Percentiles rank a stretch among this genome's conserved stretches.
Evolutionary conservation across 2,888 invertebrate species (phyloP).

Genomic region (Phasia obesa): DNA sequence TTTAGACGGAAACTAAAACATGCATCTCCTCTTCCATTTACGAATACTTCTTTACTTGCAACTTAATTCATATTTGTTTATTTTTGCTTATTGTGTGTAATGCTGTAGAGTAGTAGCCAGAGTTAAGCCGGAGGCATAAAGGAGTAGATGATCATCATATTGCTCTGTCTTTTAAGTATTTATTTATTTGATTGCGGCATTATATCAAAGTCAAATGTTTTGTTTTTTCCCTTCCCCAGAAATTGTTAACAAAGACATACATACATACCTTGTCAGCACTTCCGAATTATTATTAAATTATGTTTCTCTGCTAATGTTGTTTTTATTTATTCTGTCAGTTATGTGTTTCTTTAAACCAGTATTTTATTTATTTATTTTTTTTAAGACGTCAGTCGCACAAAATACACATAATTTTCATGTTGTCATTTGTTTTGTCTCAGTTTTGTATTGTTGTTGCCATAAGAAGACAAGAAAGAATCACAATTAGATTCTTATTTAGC

Average conservation of each 20-base stretch:
- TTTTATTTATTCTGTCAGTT: constrained; percentile 26
- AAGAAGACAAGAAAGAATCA: neutral
- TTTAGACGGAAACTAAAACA: neutral
- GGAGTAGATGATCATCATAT: neutral
- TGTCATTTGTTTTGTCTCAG: constrained; percentile 22
- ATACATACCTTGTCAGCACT: constrained; percentile 68
- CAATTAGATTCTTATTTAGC: constrained; percentile 18
- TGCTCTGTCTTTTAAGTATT: neutral
- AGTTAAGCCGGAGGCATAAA: neutral
- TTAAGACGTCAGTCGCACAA: constrained; percentile 24
- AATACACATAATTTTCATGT: constrained; percentile 25
- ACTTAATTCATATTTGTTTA: neutral
- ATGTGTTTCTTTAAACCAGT: constrained; percentile 5
- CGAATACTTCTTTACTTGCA: neutral
- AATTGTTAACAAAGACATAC: constrained; percentile 62
- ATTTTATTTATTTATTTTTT: constrained; percentile 26
- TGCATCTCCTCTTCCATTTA: neutral
- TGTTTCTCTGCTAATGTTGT: constrained; percentile 47
- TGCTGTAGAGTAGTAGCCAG: neutral
- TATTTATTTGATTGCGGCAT: constrained; percentile 40
- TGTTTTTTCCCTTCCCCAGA: constrained; percentile 19
- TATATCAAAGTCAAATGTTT: constrained; percentile 50
- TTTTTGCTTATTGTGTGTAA: neutral
- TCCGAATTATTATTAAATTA: constrained; percentile 70
- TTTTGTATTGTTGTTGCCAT: neutral